A percentile compares a stretch with the other conserved stretches of the same genome.
Evolutionary conservation across 2,888 invertebrate species (phyloP).

Genomic region (Elegia similella): DNA sequence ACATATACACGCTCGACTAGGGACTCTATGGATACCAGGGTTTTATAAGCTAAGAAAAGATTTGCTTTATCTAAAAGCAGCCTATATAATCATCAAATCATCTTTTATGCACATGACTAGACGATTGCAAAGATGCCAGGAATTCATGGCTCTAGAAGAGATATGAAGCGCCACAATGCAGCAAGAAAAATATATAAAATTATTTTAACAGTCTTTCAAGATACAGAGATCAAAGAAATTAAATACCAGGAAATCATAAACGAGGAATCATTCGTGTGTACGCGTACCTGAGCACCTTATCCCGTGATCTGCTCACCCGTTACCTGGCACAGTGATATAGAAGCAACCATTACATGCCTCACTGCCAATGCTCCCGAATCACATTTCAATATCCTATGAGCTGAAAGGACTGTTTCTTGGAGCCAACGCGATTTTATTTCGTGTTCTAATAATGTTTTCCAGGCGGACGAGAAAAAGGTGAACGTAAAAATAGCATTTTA

Average conservation of each 20-base stretch:
- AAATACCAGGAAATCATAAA: constrained; percentile 1
- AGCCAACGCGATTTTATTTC: background rate
- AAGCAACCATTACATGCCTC: constrained; percentile 10
- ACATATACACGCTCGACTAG: no score
- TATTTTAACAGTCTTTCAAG: no score
- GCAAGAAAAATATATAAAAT: no score
- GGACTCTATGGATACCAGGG: no score
- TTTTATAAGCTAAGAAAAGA: no score
- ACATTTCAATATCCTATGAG: constrained; percentile 13
- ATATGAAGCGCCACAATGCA: no score
- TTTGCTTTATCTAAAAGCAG: no score
- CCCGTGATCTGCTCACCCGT: background rate
- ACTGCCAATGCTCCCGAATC: constrained; percentile 1
- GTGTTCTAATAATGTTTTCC: background rate
- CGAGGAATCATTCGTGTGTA: background rate
- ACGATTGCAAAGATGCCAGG: no score
- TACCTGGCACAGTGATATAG: constrained; percentile 1
- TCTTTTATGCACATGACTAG: no score
- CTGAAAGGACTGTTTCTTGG: constrained; percentile 1
- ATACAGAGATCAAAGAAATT: background rate
- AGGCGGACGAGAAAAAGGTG: background rate
- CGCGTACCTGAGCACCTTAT: background rate
- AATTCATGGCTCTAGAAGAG: no score
- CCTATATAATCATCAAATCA: no score
- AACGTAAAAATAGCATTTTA: background rate